Evolutionary conservation across 2,113 vertebrate species (phyloP), one percentile per base, ranked within the genome.

Genomic region (Eupsittula cactorum): DNA sequence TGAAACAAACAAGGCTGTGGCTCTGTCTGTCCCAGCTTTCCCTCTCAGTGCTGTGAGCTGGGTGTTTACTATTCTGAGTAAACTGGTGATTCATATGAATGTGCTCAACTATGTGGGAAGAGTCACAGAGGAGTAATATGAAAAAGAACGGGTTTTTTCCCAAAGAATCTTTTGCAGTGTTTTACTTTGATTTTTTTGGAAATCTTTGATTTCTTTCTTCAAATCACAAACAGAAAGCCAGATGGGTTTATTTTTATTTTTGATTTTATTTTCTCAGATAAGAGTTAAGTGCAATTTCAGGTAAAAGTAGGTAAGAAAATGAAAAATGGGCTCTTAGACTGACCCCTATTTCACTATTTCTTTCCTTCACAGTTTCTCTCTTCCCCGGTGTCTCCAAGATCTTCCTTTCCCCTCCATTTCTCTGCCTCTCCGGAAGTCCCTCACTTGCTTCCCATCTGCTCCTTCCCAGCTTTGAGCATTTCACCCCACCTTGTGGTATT

Each of bases 71-170:
- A 70, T 59, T 97, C 86, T 81, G 86, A 92, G 85, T 90, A 92
- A 95, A 96, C 79, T 49, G n/a, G 79, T 97, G 96, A 96, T 90
- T 94, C 95, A 95, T 82, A 44, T 25, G 41, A 88, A 80, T 79
- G 68, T 93, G 75, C 53, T 93, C 78, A 84, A 87, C 85, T 90
- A 33, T 93, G 95, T 97, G 90, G 93, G 95, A 82, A 93, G 88
- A 95, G 44, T 86, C 76, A 90, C 59, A 88, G 71, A 93, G 11
- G 47, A 94, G 87, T 67, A 94, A 95, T 44, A 70, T 62, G 86
- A 83, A 96, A 97, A 95, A 53, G 52, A 95, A 52, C 33, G 4
- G 2, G 13, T 82, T 50, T 89, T 85, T 75, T 33, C 5, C 37
- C 47, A 35, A 65, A 52, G 13, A 80, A 77, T 62, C 35, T 83